Percentiles rank a stretch among this genome's conserved stretches.
phyloP scores from a whole-genome alignment of 2,113 vertebrate genomes.

The Sylvicapra grimmia region DNA sequence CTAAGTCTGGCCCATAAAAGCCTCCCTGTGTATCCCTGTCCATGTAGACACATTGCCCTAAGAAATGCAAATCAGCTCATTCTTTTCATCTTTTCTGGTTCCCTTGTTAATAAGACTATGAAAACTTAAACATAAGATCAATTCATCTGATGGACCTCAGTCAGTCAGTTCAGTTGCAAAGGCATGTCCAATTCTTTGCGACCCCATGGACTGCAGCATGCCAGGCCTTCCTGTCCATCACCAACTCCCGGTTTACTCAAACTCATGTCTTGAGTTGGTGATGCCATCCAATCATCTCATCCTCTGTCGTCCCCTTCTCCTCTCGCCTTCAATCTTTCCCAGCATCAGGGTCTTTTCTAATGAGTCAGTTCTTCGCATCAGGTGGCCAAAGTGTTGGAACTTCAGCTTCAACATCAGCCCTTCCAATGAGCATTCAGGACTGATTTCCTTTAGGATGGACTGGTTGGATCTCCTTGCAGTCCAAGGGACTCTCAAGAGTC shows the following conservation, averaged over 20 bases:
- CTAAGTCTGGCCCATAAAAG: background rate
- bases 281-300: background rate
- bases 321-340: background rate
- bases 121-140: background rate
- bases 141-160: background rate
- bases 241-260: rapidly evolving
- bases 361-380: background rate
- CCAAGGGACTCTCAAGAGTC: background rate
- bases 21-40: background rate
- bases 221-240: background rate
- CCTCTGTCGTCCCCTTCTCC: rapidly evolving
- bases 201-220: background rate
- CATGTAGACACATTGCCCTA: too few relatives aligned
- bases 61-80: background rate
- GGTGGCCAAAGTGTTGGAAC: background rate
- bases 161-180: background rate
- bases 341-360: background rate
- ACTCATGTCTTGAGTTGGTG: background rate
- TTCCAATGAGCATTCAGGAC: background rate
- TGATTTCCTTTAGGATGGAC: background rate
- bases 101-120: background rate
- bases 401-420: background rate
- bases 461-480: background rate
- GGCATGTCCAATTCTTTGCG: rapidly evolving
- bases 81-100: background rate